Conservation (phyloP, 2,113 vertebrate genomes). For the Patagioenas fasciata region DNA sequence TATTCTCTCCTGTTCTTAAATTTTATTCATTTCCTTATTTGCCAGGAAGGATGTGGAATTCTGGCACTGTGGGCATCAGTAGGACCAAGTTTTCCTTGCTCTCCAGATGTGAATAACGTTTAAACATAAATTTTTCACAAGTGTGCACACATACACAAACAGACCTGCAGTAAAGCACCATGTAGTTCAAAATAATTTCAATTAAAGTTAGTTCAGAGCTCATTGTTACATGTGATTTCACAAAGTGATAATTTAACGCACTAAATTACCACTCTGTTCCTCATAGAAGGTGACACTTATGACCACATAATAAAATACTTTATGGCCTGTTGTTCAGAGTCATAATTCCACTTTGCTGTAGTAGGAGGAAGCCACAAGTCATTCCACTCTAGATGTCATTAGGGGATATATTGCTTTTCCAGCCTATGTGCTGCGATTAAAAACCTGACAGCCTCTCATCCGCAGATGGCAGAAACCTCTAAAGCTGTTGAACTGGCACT, state of each 20-base stretch:
- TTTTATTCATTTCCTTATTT: not conserved
- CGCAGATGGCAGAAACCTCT: slow-evolving; percentile 20
- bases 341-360: slow-evolving; percentile 32
- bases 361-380: slow-evolving; percentile 13
- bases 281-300: slow-evolving; percentile 28
- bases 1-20: too few species aligned
- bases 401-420: not conserved
- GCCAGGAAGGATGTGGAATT: accelerated
- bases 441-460: slow-evolving; percentile 32
- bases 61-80: not conserved
- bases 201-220: slow-evolving; percentile 34
- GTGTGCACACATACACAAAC: not conserved
- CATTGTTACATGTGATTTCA: not conserved
- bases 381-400: slow-evolving; percentile 14
- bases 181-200: not conserved
- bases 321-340: slow-evolving; percentile 29
- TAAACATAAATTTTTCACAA: not conserved
- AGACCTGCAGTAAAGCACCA: not conserved
- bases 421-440: not conserved
- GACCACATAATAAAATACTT: slow-evolving; percentile 45
- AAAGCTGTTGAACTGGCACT: slow-evolving; percentile 55
- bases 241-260: slow-evolving; percentile 26
- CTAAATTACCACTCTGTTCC: not conserved
- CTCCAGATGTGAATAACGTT: not conserved
- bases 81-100: not conserved